Evolutionary conservation across 2,113 vertebrate species (phyloP).

Genomic region (Egretta garzetta): DNA sequence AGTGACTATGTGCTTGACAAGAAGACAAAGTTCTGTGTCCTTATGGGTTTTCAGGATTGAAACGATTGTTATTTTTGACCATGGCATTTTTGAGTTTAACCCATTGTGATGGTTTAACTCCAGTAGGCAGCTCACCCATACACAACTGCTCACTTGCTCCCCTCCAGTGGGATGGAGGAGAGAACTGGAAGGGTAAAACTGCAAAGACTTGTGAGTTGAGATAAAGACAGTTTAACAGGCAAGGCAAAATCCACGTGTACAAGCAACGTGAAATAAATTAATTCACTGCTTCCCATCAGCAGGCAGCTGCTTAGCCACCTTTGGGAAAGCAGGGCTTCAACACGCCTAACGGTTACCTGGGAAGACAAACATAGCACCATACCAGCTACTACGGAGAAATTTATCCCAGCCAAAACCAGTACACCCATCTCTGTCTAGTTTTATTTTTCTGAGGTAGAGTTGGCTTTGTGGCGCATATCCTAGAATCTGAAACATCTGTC

Average conservation of each 20-base stretch:
- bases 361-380: neutral
- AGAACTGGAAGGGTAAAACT: neutral
- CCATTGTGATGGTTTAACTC: neutral
- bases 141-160: neutral
- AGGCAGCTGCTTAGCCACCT: neutral
- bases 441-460: neutral
- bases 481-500: neutral
- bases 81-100: neutral
- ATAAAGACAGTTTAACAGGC: neutral
- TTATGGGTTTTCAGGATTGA: neutral
- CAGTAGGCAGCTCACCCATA: neutral
- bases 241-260: neutral
- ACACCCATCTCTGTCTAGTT: neutral
- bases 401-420: neutral
- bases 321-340: fast-evolving
- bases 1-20: neutral
- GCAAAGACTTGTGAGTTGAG: neutral
- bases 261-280: neutral
- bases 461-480: neutral
- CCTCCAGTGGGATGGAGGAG: neutral
- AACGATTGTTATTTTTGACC: neutral
- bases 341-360: fast-evolving
- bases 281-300: neutral
- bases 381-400: neutral
- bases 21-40: neutral